Evolutionary conservation across 2,113 vertebrate species (phyloP).

Genomic region (Pica pica): DNA sequence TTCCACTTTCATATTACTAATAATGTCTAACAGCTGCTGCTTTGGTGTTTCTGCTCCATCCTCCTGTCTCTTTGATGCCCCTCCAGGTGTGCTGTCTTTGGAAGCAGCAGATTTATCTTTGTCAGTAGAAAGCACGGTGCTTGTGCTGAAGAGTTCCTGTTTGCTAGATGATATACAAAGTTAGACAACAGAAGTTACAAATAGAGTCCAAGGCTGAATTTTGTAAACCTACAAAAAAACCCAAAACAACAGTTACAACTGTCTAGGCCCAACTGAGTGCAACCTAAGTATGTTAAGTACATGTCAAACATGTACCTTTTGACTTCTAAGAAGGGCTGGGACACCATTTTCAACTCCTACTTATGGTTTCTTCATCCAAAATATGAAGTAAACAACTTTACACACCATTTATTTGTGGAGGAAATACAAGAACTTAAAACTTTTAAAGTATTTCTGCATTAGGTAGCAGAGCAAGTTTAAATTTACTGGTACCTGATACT

Average conservation of each 20-base stretch:
- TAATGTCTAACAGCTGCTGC: slow-evolving; percentile 75
- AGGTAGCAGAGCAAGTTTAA: neutral
- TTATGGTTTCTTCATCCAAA: neutral
- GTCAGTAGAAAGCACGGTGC: neutral
- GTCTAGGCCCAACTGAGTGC: neutral
- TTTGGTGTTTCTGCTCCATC: slow-evolving; percentile 51
- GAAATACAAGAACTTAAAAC: neutral
- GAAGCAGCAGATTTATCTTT: neutral
- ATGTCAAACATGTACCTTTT: neutral
- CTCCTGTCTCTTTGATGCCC: neutral
- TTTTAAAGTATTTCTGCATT: neutral
- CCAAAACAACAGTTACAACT: neutral
- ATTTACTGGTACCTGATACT: neutral
- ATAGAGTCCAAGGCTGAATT: neutral
- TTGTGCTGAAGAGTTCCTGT: slow-evolving; percentile 59
- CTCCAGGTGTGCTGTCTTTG: neutral
- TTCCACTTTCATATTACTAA: slow-evolving; percentile 87
- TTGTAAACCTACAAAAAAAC: neutral
- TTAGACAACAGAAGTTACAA: neutral
- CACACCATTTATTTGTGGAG: neutral
- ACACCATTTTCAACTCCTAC: neutral
- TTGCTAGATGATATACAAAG: neutral
- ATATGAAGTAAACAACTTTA: neutral
- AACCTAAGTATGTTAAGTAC: neutral
- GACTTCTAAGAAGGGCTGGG: neutral